Evolutionary conservation across 2,113 vertebrate genomes (phyloP).

Genomic region (Sylvietta virens): DNA sequence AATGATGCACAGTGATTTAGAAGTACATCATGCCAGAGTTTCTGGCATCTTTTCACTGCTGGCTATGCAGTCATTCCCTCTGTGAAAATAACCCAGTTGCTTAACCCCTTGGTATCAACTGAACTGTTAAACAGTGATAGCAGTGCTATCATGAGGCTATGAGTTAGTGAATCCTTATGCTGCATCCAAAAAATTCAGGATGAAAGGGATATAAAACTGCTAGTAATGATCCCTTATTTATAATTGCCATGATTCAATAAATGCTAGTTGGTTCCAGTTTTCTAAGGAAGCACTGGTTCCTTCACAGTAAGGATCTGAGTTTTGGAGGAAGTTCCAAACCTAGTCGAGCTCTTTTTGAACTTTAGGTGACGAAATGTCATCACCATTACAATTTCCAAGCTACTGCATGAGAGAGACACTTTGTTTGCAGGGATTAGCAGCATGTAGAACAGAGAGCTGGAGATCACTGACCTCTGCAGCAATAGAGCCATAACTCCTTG

Average conservation of each 20-base stretch:
- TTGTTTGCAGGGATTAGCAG: neutral
- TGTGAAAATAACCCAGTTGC: conserved; percentile 1
- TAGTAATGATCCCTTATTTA: neutral
- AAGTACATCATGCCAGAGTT: neutral
- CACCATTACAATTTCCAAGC: neutral
- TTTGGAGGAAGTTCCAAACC: neutral
- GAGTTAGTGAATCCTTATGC: neutral
- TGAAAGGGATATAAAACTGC: neutral
- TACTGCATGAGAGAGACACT: neutral
- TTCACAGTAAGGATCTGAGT: neutral
- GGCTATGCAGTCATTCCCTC: neutral
- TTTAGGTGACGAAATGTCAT: neutral
- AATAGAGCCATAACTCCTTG: neutral
- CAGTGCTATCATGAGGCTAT: neutral
- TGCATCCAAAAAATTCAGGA: neutral
- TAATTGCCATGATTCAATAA: neutral
- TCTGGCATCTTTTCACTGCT: neutral
- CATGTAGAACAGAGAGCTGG: neutral
- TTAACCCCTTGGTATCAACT: neutral
- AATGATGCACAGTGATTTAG: neutral
- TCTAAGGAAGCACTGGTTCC: neutral
- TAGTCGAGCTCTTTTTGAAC: neutral
- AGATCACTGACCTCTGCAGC: neutral
- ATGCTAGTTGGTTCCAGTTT: neutral
- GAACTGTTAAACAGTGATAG: conserved; percentile 1